Evolutionary conservation across 2,888 invertebrate genomes (phyloP), one percentile per base, ranked within the genome.

Genomic region (Melipona beecheii): DNA sequence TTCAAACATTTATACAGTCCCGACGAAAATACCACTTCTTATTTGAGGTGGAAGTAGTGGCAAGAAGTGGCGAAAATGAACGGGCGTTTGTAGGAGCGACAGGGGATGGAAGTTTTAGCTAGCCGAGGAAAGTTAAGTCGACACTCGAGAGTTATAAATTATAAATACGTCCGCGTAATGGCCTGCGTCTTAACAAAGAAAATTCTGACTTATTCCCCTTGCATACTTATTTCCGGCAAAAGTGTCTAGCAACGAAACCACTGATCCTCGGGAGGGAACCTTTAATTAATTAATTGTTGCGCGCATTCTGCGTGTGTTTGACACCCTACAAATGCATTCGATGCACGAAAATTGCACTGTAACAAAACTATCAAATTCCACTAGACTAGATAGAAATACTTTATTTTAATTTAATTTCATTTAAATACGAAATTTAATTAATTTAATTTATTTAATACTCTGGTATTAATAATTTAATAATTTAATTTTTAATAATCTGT

Each of bases 131-230:
- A 24, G 60, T 24, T 60, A 60, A 24, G 24, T 24, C 24, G 60
- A 58, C 56, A 58, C 56, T n/a, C 24, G 56, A 58, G 56, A n/a
- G n/a, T 58, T n/a, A 58, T 58, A 58, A 58, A 58, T 58, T 58
- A n/a, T 58, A 58, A 58, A 58, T 58, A 58, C 56, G n/a, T n/a
- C 56, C 56, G n/a, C 15, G 15, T 15, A n/a, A 15, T n/a, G 15
- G 56, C 5, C 56, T 58, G 24, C n/a, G 13, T 24, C 15, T n/a
- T n/a, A 58, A 58, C 56, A 58, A n/a, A 58, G 56, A 58, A 58
- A 58, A 58, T 58, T 58, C 56, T n/a, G 13, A 58, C 56, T n/a
- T n/a, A 24, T n/a, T 58, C n/a, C 56, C 5, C n/a, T 58, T 58
- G 56, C 24, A 58, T 58, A 24, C n/a, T n/a, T 58, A n/a, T 43